Base-by-base conservation (phyloP, 2,888 invertebrate genomes). In the Hecatera dysodea region DNA sequence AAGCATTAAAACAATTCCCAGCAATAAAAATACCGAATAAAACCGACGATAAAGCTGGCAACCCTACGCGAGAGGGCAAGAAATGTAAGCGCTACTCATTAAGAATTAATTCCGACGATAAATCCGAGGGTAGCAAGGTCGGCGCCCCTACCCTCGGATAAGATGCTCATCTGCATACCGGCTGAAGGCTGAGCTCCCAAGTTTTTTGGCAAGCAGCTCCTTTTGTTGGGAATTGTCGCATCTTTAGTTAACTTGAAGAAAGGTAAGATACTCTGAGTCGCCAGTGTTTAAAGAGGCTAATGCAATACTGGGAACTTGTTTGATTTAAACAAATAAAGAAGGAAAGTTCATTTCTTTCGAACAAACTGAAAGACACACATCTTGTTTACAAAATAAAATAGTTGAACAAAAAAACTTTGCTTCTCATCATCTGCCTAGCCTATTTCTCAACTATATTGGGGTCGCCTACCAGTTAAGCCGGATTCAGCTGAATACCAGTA, bases 41-140 rank as follows among this genome's bases (percentile, higher is more conserved):
- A 79, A 77, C 67, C 39, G 64, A 64, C 50, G 19, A 65, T 77
- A 67, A 75, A 67, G 53, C 46, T 36, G 46, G 24, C 79, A 79
- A 77, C 81, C 79, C 81, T 76, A 67, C 42, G 29, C 61, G 60
- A 73, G 78, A 80, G 75, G 78, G 81, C 81, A 72, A 75, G 71
- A 79, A 76, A 75, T 81, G 81, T 82, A 82, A 82, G 82, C 81
- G 70, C 79, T 73, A 71, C 82, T 82, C 82, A 82, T 82, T 82
- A 82, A 82, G 72, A 78, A 82, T 82, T 83, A 82, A 82, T 82
- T 83, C 78, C 67, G 65, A 55, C 81, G 71, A 82, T 82, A 82
- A 82, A 82, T 83, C 79, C 69, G 63, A 57, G 55, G 67, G 57
- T 46, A 69, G 67, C 81, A 81, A 83, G 83, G 83, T 81, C 81